These are phyloP conservation scores for Tribolium castaneum DNA, from an alignment of 1,140 invertebrate genomes.

Conservation along the genomic window DNA sequence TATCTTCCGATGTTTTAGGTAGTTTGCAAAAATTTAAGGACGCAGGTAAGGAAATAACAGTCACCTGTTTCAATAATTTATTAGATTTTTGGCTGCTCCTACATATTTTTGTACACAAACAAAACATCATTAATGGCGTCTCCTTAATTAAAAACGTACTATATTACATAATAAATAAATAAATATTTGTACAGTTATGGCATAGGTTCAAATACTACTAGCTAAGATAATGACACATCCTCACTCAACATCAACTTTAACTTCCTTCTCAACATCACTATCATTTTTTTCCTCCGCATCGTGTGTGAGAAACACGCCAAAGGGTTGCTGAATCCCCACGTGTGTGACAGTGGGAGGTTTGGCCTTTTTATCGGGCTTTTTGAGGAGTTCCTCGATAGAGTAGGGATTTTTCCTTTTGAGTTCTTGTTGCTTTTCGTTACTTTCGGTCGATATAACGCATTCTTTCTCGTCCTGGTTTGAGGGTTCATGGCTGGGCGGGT, in stretches of 20 bases:
- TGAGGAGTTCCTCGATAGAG: slow-evolving; percentile 86
- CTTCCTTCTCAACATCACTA: slow-evolving; percentile 49
- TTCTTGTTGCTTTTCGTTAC: slow-evolving; percentile 53
- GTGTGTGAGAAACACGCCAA: slow-evolving; percentile 56
- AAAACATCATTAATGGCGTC: not conserved
- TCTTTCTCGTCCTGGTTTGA: slow-evolving; percentile 8
- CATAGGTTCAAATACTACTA: slow-evolving; percentile 1
- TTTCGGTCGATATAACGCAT: slow-evolving; percentile 23
- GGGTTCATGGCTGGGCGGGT: slow-evolving; percentile 35
- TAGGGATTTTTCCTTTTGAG: slow-evolving; percentile 82
- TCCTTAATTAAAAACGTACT: not conserved
- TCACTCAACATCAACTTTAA: slow-evolving; percentile 56
- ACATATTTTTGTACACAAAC: slow-evolving; percentile 17
- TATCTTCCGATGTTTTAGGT: not conserved
- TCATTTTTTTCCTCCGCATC: slow-evolving; percentile 44
- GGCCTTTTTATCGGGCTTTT: slow-evolving; percentile 75
- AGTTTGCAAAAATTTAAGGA: not conserved
- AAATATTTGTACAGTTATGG: slow-evolving; percentile 41
- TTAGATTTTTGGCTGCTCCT: slow-evolving; percentile 16
- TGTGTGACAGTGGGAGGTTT: slow-evolving; percentile 53
- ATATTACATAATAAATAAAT: slow-evolving; percentile 38
- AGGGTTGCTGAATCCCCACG: slow-evolving; percentile 57
- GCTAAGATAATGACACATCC: not conserved
- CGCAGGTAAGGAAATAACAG: not conserved
- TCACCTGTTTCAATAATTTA: not conserved